phyloP scores from a whole-genome alignment of 2,113 vertebrate genomes.

The Spilogale gracilis region DNA sequence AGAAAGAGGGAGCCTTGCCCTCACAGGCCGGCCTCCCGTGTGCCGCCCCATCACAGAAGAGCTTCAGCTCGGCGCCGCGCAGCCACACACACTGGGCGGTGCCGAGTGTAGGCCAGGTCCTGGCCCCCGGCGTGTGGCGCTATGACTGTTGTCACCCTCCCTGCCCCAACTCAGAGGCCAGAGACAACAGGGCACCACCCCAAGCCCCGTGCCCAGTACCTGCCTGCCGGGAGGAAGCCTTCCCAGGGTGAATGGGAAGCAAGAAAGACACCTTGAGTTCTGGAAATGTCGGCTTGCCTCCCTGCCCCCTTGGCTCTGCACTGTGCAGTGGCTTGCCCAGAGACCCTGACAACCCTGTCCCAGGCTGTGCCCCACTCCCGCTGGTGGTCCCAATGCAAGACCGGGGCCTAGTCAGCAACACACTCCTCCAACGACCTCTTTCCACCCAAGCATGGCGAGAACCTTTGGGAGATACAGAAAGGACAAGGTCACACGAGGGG shows the following conservation, averaged over 20 bases:
- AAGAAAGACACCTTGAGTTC: not conserved
- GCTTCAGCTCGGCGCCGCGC: rapidly evolving
- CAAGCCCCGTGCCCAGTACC: not conserved
- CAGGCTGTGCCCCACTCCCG: not conserved
- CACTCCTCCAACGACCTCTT: not conserved
- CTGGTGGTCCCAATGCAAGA: not conserved
- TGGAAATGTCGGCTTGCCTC: not conserved
- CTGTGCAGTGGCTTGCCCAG: not conserved
- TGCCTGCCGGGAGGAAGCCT: not conserved
- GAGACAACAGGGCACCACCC: constrained; percentile 72
- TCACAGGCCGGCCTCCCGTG: not conserved
- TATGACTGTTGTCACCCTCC: constrained; percentile 73
- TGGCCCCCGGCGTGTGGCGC: constrained; percentile 6
- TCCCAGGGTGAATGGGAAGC: too few species aligned
- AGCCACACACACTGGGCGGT: not conserved
- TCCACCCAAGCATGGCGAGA: not conserved
- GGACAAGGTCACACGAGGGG: not conserved
- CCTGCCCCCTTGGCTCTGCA: not conserved
- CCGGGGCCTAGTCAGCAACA: not conserved
- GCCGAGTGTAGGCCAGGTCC: not conserved
- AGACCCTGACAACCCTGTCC: not conserved
- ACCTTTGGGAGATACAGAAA: not conserved
- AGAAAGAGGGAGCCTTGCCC: not conserved
- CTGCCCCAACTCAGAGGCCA: constrained; percentile 66
- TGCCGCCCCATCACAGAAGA: not conserved